Evolutionary conservation across 2,888 invertebrate species (phyloP).

Genomic region (Mythimna albipuncta): DNA sequence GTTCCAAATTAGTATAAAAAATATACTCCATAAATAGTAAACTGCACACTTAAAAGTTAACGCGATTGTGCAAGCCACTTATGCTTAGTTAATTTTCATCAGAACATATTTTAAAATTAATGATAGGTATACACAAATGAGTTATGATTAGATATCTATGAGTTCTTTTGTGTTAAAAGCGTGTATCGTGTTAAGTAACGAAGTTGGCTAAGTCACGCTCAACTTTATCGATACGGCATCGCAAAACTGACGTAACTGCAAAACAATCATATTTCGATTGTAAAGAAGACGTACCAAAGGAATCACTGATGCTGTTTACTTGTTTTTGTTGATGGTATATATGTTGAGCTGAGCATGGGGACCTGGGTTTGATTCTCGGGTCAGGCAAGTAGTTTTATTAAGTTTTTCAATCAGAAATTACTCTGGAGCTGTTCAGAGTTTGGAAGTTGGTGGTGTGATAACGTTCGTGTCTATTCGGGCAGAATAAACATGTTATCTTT

Average conservation of each 20-base stretch:
- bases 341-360: too few relatives aligned
- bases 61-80: constrained; percentile 43
- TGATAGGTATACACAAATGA: constrained; percentile 83
- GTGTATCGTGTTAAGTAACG: constrained; percentile 81
- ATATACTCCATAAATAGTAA: too few relatives aligned
- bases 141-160: constrained; percentile 80
- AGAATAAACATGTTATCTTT: too few relatives aligned
- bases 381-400: too few relatives aligned
- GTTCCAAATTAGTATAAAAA: too few relatives aligned
- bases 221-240: constrained; percentile 80
- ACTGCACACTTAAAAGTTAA: constrained; percentile 15
- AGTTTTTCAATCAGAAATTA: too few relatives aligned
- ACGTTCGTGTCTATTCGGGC: too few relatives aligned
- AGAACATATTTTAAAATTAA: constrained; percentile 80
- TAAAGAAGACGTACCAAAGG: constrained; percentile 48
- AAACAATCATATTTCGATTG: constrained; percentile 70
- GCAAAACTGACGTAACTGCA: constrained; percentile 79
- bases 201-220: constrained; percentile 86
- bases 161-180: constrained; percentile 81
- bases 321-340: background rate
- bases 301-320: constrained; percentile 28
- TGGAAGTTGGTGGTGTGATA: too few relatives aligned
- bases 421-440: too few relatives aligned
- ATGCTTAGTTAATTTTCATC: constrained; percentile 73
- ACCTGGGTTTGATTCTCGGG: too few relatives aligned